phyloP scores from a whole-genome alignment of 2,113 vertebrate species.

The Sylvia atricapilla region DNA sequence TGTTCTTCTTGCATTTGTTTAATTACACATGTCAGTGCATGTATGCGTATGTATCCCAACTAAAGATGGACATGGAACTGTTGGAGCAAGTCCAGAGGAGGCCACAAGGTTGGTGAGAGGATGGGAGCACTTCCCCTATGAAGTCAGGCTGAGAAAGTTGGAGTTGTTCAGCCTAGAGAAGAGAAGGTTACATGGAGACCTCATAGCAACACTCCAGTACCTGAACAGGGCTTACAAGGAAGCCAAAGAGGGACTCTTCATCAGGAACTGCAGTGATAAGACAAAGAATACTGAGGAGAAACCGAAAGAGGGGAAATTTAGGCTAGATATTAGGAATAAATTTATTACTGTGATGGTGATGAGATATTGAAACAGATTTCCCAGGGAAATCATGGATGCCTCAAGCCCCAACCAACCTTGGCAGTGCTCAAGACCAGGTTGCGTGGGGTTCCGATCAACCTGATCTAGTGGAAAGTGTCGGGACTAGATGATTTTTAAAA shows the following conservation, averaged over 20 bases:
- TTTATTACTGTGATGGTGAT: background rate
- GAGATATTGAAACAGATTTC: background rate
- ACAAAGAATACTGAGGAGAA: background rate
- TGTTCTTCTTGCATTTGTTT: background rate
- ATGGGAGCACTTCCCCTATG: background rate
- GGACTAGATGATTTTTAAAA: background rate
- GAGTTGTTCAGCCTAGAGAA: background rate
- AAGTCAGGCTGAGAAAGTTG: background rate
- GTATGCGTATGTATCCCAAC: background rate
- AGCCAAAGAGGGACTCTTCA: background rate
- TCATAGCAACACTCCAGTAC: background rate
- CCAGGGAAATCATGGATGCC: background rate
- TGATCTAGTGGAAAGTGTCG: background rate
- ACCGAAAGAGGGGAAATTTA: background rate
- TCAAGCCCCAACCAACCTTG: background rate
- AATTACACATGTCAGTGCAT: background rate
- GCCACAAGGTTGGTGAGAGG: background rate
- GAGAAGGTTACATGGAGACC: fast-evolving
- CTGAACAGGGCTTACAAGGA: background rate
- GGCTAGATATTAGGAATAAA: background rate
- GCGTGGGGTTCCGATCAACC: background rate
- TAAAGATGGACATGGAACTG: background rate
- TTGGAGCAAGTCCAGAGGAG: background rate
- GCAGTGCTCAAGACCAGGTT: background rate
- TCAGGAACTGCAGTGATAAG: background rate